These are phyloP conservation scores for Hystrix brachyura DNA, from an alignment of 2,113 vertebrate species.

Conservation along the genomic window DNA sequence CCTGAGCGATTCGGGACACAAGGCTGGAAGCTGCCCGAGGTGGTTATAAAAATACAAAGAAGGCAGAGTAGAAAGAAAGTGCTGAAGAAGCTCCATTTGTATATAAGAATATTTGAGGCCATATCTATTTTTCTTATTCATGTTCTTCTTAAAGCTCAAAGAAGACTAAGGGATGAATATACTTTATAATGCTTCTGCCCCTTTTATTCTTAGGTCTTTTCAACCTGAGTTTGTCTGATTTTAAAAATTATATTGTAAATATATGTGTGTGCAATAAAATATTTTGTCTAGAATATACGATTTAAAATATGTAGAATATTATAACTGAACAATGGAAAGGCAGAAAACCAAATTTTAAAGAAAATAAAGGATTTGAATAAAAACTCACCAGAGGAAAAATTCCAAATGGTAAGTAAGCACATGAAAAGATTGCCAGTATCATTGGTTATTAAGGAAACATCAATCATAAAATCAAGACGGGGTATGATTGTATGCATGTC, in stretches of 20 bases:
- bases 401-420: background rate
- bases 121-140: background rate
- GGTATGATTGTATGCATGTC: background rate
- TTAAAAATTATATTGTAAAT: background rate
- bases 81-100: background rate
- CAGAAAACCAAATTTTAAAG: background rate
- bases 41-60: background rate
- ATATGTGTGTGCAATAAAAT: background rate
- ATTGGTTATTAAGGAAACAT: background rate
- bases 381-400: background rate
- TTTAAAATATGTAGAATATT: background rate
- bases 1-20: background rate
- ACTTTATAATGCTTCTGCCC: background rate
- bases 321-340: background rate
- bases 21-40: background rate
- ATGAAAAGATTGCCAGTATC: background rate
- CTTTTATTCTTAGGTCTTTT: background rate
- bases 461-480: slow-evolving; percentile 43
- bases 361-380: background rate
- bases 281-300: background rate
- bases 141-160: background rate
- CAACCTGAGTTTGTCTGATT: background rate
- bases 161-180: background rate
- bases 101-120: background rate
- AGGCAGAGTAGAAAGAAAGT: background rate